phyloP scores from a whole-genome alignment of 2,888 invertebrate genomes.

The Microctonus aethiopoides region DNA sequence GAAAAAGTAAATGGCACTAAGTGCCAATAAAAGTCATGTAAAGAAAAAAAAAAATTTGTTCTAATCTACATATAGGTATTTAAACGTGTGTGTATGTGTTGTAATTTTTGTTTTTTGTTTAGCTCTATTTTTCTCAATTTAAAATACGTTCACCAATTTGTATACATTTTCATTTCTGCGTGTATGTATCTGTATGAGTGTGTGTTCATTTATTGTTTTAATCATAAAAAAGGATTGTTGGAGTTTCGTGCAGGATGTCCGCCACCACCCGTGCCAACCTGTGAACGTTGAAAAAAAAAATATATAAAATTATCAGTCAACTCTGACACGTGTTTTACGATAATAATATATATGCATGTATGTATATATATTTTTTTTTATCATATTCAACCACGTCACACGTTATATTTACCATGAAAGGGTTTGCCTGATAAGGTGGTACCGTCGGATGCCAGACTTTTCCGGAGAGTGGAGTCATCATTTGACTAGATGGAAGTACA shows the following conservation, averaged over 20 bases:
- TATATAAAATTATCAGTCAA: constrained; percentile 2
- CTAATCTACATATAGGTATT: constrained; percentile 55
- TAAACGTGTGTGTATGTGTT: constrained; percentile 48
- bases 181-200: no score
- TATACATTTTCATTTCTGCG: constrained; percentile 39
- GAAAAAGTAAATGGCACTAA: constrained; percentile 61
- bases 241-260: constrained; percentile 67
- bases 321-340: constrained; percentile 6
- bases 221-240: constrained; percentile 74
- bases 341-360: no score
- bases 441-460: constrained; percentile 65
- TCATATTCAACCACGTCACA: neutral
- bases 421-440: constrained; percentile 65
- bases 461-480: constrained; percentile 61
- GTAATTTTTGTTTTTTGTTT: constrained; percentile 46
- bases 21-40: constrained; percentile 60
- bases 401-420: constrained; percentile 63
- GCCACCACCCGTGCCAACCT: constrained; percentile 62
- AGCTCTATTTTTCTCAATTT: constrained; percentile 47
- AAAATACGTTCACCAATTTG: constrained; percentile 48
- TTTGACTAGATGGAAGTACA: constrained; percentile 63
- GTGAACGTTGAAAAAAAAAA: constrained; percentile 10
- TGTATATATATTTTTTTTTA: constrained; percentile 2
- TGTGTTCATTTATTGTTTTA: no score
- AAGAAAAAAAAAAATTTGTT: constrained; percentile 49